These are phyloP conservation scores for Dicrostonyx torquatus DNA, from an alignment of 2,797 vertebrate genomes.

Conservation along the genomic window DNA sequence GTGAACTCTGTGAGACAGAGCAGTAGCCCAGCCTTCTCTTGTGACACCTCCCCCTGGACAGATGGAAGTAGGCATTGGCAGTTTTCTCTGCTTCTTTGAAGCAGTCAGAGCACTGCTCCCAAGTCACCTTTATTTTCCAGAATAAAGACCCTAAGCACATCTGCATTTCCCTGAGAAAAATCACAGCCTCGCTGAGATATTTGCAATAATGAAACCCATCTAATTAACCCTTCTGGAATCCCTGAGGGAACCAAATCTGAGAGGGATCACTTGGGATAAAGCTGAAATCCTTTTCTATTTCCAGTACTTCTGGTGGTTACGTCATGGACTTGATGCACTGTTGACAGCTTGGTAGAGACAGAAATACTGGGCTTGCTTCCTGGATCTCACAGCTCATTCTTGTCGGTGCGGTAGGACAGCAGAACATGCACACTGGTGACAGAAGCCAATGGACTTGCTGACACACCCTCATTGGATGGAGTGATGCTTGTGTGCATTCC, in stretches of 20 bases:
- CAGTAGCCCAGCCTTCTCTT: not conserved
- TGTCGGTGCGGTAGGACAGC: not conserved
- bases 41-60: not conserved
- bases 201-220: not conserved
- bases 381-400: not conserved
- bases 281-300: not conserved
- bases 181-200: not conserved
- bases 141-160: not conserved
- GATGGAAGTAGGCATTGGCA: not conserved
- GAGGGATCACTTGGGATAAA: not conserved
- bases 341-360: not conserved
- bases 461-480: no score
- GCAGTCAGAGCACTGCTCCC: fast-evolving
- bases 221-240: not conserved
- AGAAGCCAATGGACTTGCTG: fast-evolving
- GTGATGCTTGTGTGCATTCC: not conserved
- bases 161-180: not conserved
- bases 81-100: not conserved
- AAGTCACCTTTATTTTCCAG: not conserved
- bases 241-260: not conserved
- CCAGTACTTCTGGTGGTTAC: not conserved
- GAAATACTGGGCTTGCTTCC: not conserved
- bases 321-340: not conserved
- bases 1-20: not conserved
- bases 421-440: not conserved